Evolutionary conservation across 2,113 vertebrate genomes (phyloP), one percentile per base, ranked within the genome.

Genomic region (Otocyon megalotis): DNA sequence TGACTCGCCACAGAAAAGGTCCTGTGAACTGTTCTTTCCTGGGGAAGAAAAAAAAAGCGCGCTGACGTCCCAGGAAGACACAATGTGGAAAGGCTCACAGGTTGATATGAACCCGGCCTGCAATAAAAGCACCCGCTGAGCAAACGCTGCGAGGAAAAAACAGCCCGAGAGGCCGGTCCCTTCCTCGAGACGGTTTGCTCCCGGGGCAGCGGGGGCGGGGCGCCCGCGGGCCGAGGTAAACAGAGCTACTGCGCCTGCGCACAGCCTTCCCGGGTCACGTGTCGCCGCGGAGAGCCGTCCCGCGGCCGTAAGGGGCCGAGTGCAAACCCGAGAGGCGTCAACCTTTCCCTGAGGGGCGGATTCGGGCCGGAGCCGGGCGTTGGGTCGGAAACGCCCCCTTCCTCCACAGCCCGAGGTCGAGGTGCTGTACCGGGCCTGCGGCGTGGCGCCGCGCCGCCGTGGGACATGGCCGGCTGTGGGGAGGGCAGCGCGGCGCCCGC

Each of bases 381-480:
- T 53, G 14, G 32, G 37, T 32, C 1, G 63, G 95, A 60, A 80
- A 93, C 88, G 93, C 89, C 80, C 93, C 83, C 26, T 72, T 63
- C 16, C 32, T 19, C 43, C 3, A 0, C 20, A 11, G 84, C 58
- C 4, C 9, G 28, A 1, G 19, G 24, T 48, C 6, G 72, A 35
- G 94, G 24, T 20, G 2, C 2, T 0, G 20, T 0, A 0, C 24
- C 0, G 53, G 30, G 35, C 65, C 88, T 11, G 37, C 22, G 0
- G 4, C 14, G 50, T 15, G 12, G 30, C 5, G 58, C 5, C 3
- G 17, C 1, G 0, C 37, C n/a, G 60, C 2, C 2, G 28, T 0
- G 89, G 56, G 88, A 12, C 71, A 98, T 99, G 98, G 98, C 98
- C 92, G 71, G 98, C 30, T 92, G 97, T 54, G 96, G 88, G 17